phyloP scores from a whole-genome alignment of 2,888 invertebrate genomes.

The Choristoneura rosaceana region DNA sequence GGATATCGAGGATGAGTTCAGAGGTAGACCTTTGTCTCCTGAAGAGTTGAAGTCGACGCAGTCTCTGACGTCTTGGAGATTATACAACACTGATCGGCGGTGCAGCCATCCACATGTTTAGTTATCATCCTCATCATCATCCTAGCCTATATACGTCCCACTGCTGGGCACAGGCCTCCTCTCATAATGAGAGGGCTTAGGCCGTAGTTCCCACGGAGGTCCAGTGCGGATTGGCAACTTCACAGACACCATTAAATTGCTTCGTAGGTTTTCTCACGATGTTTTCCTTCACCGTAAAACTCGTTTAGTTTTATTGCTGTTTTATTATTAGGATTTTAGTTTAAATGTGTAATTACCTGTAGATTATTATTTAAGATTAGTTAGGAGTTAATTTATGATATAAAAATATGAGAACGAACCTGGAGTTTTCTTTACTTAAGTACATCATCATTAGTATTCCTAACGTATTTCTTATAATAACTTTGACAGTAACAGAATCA shows the following conservation, averaged over 20 bases:
- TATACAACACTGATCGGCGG: conserved; percentile 54
- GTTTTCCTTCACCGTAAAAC: too few species aligned
- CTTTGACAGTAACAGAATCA: too few species aligned
- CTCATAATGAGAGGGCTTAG: too few species aligned
- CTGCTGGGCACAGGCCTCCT: too few species aligned
- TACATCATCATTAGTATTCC: too few species aligned
- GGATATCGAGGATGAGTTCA: conserved; percentile 74
- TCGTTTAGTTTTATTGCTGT: conserved; percentile 44
- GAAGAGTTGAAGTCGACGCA: conserved; percentile 61
- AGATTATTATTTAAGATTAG: background rate
- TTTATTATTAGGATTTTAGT: background rate
- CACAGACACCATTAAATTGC: too few species aligned
- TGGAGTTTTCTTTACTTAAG: background rate
- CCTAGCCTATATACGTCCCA: too few species aligned
- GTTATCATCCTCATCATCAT: too few species aligned
- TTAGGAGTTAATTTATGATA: background rate
- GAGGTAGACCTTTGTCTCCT: conserved; percentile 60
- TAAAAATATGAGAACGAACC: background rate
- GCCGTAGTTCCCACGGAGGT: too few species aligned
- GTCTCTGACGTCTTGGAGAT: conserved; percentile 58
- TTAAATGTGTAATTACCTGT: background rate
- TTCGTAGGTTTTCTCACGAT: too few species aligned
- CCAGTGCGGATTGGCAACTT: too few species aligned
- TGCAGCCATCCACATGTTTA: conserved; percentile 59
- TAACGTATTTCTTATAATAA: too few species aligned